These are phyloP conservation scores for Monopterus albus DNA, from an alignment of 2,113 vertebrate species.

Conservation along the genomic window DNA sequence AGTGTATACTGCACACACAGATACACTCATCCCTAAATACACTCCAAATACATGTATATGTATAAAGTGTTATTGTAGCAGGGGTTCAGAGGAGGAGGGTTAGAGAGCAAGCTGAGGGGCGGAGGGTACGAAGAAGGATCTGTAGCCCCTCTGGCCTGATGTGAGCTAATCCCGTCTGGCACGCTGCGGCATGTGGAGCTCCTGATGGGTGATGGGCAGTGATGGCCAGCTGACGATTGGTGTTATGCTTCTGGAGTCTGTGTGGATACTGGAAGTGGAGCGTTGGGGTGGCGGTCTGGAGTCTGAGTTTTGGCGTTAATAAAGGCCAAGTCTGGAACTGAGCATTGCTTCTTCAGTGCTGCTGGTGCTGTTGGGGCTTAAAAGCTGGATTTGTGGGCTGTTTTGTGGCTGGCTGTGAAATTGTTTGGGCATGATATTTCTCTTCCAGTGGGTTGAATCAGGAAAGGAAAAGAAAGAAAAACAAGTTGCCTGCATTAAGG, in stretches of 20 bases:
- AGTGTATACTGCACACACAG: no score
- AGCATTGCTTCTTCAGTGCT: slow-evolving; percentile 4
- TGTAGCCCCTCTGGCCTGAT: slow-evolving; percentile 54
- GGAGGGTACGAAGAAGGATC: slow-evolving; percentile 47
- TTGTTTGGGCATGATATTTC: slow-evolving; percentile 13
- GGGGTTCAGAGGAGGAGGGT: slow-evolving; percentile 27
- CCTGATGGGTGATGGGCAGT: slow-evolving; percentile 41
- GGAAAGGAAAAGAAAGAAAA: not conserved
- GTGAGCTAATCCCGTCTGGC: slow-evolving; percentile 70
- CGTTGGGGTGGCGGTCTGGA: not conserved
- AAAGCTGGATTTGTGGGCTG: slow-evolving; percentile 24
- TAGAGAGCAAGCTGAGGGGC: slow-evolving; percentile 26
- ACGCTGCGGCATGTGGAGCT: slow-evolving; percentile 55
- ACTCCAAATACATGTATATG: no score
- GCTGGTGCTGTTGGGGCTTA: not conserved
- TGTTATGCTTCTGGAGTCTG: slow-evolving; percentile 17
- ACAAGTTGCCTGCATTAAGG: slow-evolving; percentile 1
- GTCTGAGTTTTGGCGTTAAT: slow-evolving; percentile 11
- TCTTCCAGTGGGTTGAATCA: slow-evolving; percentile 19
- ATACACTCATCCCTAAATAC: no score
- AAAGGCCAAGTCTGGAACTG: slow-evolving; percentile 4
- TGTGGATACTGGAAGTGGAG: slow-evolving; percentile 15
- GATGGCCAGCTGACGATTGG: slow-evolving; percentile 47
- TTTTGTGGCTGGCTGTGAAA: slow-evolving; percentile 12
- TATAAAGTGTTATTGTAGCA: slow-evolving; percentile 18